Base-by-base conservation (phyloP, 2,797 vertebrate genomes). In the Poliocrania exsul region DNA sequence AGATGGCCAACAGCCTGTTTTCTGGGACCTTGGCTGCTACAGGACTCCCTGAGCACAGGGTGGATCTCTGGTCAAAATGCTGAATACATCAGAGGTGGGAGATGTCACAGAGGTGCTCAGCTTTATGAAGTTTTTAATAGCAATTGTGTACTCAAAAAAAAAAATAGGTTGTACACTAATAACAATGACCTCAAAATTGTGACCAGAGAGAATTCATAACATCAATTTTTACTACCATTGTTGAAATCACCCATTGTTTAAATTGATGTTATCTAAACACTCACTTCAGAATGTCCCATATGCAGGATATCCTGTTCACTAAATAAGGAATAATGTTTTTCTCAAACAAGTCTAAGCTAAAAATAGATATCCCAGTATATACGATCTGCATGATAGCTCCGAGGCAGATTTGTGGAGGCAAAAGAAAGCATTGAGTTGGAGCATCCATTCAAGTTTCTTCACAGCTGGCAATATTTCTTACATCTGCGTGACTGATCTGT, bases 171-270 rank as follows among this genome's bases (percentile, higher is more conserved):
- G 47, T 31, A 74, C 37, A 8, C 10, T 74, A 81, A 82, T 56
- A 93, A 73, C 70, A 19, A 6, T 81, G 69, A 89, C 81, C 81
- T 82, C 84, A 86, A 56, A 75, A 67, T 17, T 50, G 35, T 56
- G 51, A 79, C 62, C 61, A 81, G 71, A 74, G 60, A 84, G 64
- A 85, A 90, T 46, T 62, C 29, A 57, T 33, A 91, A 77, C 58
- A 82, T 72, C 47, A 49, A 2, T 82, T 94, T 96, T 93, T 95
- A 94, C 40, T 88, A 53, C 74, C 10, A 96, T 97, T 98, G 97
- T 97, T 93, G 97, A 97, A 98, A 97, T 97, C 97, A 95, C 92
- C 91, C 95, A 94, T 97, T 98, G 97, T 98, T 98, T 96, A 96
- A 97, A 88, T 96, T 31, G 19, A 74, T 86, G 92, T 97, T 97